A percentile compares a stretch with the other conserved stretches of the same genome.
Evolutionary conservation across 2,888 invertebrate genomes (phyloP).

Genomic region (Busseola fusca): DNA sequence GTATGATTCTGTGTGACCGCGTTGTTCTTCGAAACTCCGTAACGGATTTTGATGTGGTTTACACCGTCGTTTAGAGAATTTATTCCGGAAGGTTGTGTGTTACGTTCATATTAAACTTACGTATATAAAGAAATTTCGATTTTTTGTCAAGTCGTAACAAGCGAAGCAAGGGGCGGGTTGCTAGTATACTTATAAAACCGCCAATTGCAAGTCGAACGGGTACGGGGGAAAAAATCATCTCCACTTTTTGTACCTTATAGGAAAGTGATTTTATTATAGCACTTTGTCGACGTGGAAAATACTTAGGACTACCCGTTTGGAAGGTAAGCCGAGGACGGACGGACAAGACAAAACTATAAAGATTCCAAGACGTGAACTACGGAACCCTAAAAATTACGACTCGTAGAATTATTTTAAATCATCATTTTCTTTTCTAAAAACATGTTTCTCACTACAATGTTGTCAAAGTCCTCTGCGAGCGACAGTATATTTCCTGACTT

Average conservation of each 20-base stretch:
- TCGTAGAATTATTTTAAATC: not conserved
- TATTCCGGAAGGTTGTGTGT: not conserved
- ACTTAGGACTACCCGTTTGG: too few species aligned
- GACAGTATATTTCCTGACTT: conserved; percentile 18
- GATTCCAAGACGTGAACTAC: too few species aligned
- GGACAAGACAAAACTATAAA: too few species aligned
- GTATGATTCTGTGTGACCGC: not conserved
- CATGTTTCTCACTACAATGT: not conserved
- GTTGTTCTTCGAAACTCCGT: not conserved
- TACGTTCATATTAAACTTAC: not conserved
- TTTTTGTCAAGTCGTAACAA: not conserved
- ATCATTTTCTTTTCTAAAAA: not conserved
- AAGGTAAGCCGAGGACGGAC: too few species aligned
- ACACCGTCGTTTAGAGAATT: not conserved
- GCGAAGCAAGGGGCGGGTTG: not conserved
- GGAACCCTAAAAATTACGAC: not conserved
- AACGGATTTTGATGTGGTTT: not conserved
- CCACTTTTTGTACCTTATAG: too few species aligned
- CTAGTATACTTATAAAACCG: not conserved
- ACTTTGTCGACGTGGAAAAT: too few species aligned
- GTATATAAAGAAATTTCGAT: not conserved
- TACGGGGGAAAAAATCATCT: too few species aligned
- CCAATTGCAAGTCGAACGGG: too few species aligned
- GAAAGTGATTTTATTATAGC: too few species aligned
- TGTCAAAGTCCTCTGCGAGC: not conserved